Evolutionary conservation across 2,888 invertebrate genomes (phyloP), one percentile per base, ranked within the genome.

Genomic region (Hirtodrosophila confusa): DNA sequence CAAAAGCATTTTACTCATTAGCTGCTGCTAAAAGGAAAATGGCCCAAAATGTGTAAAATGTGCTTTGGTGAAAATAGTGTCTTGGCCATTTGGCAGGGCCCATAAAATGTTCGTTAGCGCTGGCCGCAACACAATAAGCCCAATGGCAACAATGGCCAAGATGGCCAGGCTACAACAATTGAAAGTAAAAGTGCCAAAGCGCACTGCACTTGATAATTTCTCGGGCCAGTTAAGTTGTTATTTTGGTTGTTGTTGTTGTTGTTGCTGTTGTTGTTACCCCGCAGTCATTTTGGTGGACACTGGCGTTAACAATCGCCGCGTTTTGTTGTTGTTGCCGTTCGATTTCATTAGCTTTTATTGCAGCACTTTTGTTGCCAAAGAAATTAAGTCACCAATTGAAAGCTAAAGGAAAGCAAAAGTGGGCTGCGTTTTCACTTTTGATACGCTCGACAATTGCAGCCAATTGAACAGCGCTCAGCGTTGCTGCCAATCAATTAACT

Each of bases 331-430:
- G 64, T 61, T 62, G 69, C 53, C 58, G 80, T 78, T 88, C 85
- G 88, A 86, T 88, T 86, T 85, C 85, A 86, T 85, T 88, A 88
- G 85, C 67, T 80, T 80, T 75, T 80, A 82, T 80, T 80, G 82
- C 82, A 80, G 76, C 82, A 78, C 68, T 75, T 80, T 73, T 78
- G 68, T 77, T 70, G 69, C 61, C 69, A 57, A 78, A 58, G 86
- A 86, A 88, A 88, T 85, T 80, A 88, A 88, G 88, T 87, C 82
- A 79, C 85, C 77, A 76, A 85, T 71, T 73, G 88, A 88, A 88
- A 88, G 87, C 77, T 85, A 36, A 73, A 76, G 67, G 67, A 87
- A 87, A 75, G 80, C 78, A 85, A 80, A 70, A 85, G 85, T 78
- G 65, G 55, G 62, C 63, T 49, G 40, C 17, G 78, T 85, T 86